Evolutionary conservation across 2,888 invertebrate genomes (phyloP).

Genomic region (Dryobotodes eremita): DNA sequence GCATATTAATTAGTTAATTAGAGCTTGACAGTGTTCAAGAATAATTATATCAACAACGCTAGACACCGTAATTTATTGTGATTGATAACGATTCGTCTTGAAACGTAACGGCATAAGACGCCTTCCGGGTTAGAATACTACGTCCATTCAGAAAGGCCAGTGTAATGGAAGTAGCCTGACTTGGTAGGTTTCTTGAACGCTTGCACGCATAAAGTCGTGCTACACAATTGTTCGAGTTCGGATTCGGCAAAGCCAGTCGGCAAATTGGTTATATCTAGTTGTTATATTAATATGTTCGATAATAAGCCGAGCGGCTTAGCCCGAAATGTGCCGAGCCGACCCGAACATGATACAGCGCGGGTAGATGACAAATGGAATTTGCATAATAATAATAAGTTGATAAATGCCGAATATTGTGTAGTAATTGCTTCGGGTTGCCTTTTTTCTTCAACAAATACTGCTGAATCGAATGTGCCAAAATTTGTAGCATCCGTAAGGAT

Average conservation of each 20-base stretch:
- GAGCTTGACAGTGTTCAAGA: conserved; percentile 44
- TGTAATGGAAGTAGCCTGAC: background rate
- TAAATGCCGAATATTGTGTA: background rate
- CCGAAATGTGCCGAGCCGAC: background rate
- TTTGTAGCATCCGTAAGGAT: background rate
- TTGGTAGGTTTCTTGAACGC: background rate
- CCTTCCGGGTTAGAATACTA: background rate
- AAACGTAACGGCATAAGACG: background rate
- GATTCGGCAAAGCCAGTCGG: too few relatives aligned
- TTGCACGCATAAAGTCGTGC: background rate
- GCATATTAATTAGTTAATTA: conserved; percentile 47
- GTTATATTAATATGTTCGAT: too few relatives aligned
- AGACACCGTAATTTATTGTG: background rate
- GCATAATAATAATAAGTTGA: too few relatives aligned
- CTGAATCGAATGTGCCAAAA: background rate
- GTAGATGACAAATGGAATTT: background rate
- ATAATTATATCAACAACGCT: conserved; percentile 54
- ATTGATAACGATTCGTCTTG: conserved; percentile 4
- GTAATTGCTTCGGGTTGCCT: background rate
- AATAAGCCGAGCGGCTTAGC: too few relatives aligned
- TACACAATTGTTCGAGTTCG: too few relatives aligned
- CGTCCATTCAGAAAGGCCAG: background rate
- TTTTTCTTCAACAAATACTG: background rate
- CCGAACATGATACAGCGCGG: too few relatives aligned
- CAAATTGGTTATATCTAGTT: too few relatives aligned